Base-by-base conservation (phyloP, 2,113 vertebrate genomes). In the Petroica traversi region DNA sequence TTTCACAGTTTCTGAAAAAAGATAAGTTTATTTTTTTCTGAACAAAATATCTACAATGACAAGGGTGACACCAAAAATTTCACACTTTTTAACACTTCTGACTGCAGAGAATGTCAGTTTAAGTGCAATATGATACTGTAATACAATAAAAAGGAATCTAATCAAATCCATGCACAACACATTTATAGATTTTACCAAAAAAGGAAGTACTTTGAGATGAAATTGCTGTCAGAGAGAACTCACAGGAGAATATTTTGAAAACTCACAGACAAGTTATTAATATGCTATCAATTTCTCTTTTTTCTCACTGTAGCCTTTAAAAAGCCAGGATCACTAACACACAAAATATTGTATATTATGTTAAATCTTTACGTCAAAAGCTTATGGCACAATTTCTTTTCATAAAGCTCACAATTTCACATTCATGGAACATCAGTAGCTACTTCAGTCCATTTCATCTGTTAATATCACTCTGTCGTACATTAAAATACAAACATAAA, bases 1-100 rank as follows among this genome's bases (percentile, higher is more conserved):
- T 22, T 34, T 28, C 31, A 34, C 2, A 1, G 12, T 85, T 93
- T 96, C 85, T 98, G 97, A 97, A 97, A 96, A 97, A 96, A 95
- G 79, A 67, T 94, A 86, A 58, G 73, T 98, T 98, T 98, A 98
- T 98, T 98, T 57, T 98, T 97, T 97, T 97, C 95, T 95, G 58
- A 96, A 96, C 73, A 97, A 97, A 97, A 96, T 97, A 97, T 97
- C 78, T 97, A 93, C 76, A 97, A 29, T 96, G 91, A 97, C 91
- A 95, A 85, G 34, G 68, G 25, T 78, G 92, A 93, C 90, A 96
- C 43, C 55, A 95, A 95, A 96, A 79, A 86, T 61, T 76, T 63
- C 88, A 96, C 92, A 84, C 41, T 80, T 71, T 71, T 96, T 80
- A 97, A 97, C 69, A 85, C 38, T 72, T 95, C 62, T 85, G 51